Base-by-base conservation (phyloP, 2,888 invertebrate genomes). In the Hypolimnas misippus region DNA sequence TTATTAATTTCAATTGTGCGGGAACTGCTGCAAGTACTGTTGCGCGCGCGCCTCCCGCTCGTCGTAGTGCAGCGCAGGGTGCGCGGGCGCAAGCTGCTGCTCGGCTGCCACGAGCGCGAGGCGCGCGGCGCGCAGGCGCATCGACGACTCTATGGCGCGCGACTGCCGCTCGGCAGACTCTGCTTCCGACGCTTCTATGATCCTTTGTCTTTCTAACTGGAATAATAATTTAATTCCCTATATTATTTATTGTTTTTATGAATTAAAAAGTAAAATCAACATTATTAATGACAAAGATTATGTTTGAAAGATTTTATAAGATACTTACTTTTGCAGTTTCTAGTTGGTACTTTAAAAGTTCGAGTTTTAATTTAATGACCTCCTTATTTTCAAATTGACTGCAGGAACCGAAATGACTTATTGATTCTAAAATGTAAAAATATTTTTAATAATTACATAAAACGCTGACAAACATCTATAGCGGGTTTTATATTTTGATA, bases 281-380 rank as follows among this genome's bases (percentile, higher is more conserved):
- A n/a, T n/a, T n/a, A n/a, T n/a, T n/a, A n/a, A n/a, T n/a, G n/a
- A n/a, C n/a, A n/a, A n/a, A n/a, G n/a, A n/a, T n/a, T n/a, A n/a
- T n/a, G n/a, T n/a, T n/a, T n/a, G n/a, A n/a, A n/a, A n/a, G n/a
- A n/a, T n/a, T n/a, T n/a, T n/a, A n/a, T n/a, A n/a, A n/a, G n/a
- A n/a, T 38, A 61, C 72, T 76, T 70, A 90, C 91, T 81, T 88
- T 89, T 1, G 87, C 89, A 10, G 83, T 90, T 73, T 90, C 89
- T 70, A 90, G 69, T 77, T 89, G 79, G 68, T 83, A 87, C 51
- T 87, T 86, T 6, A 90, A 67, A 57, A 92, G 66, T 56, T 91
- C 83, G 29, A 79, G 65, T 73, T 88, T 86, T 75, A 89, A 76
- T 68, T 79, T 86, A 0, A 76, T 74, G 1, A 82, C 69, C 67